Conservation (phyloP, 2,113 vertebrate species). For the Laticauda colubrina region DNA sequence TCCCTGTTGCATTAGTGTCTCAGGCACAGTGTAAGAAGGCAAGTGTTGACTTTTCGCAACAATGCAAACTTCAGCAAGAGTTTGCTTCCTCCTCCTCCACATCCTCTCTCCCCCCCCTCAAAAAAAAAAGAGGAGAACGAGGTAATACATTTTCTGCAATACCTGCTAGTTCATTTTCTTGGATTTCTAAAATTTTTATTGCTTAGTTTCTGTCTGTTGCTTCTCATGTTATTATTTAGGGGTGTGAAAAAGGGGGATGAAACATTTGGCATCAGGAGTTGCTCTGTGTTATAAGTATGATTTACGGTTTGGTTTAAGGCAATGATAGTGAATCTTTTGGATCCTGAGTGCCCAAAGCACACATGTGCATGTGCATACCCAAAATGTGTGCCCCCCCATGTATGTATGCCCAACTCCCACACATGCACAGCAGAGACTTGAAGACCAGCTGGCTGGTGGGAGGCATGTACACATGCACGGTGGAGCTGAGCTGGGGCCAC, state of each 20-base stretch:
- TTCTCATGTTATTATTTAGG: not conserved
- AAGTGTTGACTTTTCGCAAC: not conserved
- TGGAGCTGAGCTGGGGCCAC: no score
- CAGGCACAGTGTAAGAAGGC: not conserved
- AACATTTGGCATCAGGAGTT: not conserved
- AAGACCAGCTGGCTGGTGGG: no score
- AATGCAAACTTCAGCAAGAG: not conserved
- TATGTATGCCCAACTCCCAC: no score
- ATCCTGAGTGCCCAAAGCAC: no score
- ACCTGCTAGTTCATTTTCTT: not conserved
- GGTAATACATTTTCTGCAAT: not conserved
- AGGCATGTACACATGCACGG: no score
- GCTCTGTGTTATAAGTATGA: not conserved
- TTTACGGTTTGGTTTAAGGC: not conserved
- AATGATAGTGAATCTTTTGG: no score
- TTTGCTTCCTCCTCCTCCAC: not conserved
- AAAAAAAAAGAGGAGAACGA: not conserved
- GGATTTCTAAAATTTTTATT: not conserved
- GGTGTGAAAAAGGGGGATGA: not conserved
- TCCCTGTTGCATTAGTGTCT: accelerated
- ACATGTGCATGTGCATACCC: no score
- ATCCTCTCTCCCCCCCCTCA: not conserved
- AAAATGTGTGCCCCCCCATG: no score
- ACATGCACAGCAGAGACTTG: no score
- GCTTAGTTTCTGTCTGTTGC: not conserved